Conservation (phyloP, 2,888 invertebrate species). For the Agonopterix subpropinquella region DNA sequence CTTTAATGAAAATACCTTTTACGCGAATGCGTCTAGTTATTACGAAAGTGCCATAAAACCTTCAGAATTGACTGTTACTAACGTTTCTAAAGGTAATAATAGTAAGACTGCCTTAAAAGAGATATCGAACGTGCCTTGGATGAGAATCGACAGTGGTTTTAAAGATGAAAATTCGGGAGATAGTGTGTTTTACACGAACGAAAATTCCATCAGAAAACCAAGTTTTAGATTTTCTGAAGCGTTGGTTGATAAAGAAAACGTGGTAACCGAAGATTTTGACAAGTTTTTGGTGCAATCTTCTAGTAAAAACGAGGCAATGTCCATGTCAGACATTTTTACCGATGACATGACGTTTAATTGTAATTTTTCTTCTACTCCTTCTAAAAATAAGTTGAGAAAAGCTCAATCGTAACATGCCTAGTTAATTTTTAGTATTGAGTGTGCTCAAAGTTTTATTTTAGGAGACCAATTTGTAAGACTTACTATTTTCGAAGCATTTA, state of each 20-base stretch:
- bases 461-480: conserved; percentile 15
- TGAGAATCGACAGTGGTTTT: conserved; percentile 66
- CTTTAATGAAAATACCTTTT: conserved; percentile 63
- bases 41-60: conserved; percentile 72
- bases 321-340: conserved; percentile 61
- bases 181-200: conserved; percentile 46
- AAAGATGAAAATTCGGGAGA: conserved; percentile 64
- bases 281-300: conserved; percentile 38
- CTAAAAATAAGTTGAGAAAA: conserved; percentile 60
- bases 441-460: conserved; percentile 1
- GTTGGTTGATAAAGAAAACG: conserved; percentile 53
- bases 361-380: conserved; percentile 68
- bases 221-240: conserved; percentile 42
- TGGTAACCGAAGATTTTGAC: conserved; percentile 40
- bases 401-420: conserved; percentile 28
- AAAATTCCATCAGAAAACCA: conserved; percentile 32
- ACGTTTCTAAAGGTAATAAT: conserved; percentile 31
- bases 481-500: conserved; percentile 56
- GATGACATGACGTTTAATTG: conserved; percentile 65
- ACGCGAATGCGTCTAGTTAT: conserved; percentile 60
- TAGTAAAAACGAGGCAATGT: conserved; percentile 53
- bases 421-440: not conserved
- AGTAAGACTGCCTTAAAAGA: conserved; percentile 51
- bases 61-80: conserved; percentile 61
- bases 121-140: conserved; percentile 65